Evolutionary conservation across 2,113 vertebrate genomes (phyloP).

Genomic region (Phodopus roborovskii): DNA sequence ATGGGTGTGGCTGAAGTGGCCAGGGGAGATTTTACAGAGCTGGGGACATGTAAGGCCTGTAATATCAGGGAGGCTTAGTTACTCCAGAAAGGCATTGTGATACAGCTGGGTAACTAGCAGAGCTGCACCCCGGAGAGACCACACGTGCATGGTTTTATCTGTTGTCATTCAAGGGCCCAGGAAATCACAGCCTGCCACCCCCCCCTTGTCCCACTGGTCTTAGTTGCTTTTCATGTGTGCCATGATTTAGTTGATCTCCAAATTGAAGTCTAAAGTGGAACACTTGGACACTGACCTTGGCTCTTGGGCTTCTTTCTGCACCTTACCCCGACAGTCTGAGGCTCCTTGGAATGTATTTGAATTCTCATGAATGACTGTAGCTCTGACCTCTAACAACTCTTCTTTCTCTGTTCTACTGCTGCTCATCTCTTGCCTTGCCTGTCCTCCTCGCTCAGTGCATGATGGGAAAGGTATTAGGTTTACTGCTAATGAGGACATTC

Average conservation of each 20-base stretch:
- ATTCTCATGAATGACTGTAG: slow-evolving; percentile 48
- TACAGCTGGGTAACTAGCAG: no score
- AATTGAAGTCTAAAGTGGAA: slow-evolving; percentile 3
- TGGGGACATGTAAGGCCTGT: not conserved
- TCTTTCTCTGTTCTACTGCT: slow-evolving; percentile 87
- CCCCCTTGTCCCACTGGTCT: not conserved
- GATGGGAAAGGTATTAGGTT: slow-evolving; percentile 98
- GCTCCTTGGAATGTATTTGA: slow-evolving; percentile 27
- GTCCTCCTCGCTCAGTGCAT: slow-evolving; percentile 93
- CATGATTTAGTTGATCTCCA: not conserved
- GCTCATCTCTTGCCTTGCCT: slow-evolving; percentile 89
- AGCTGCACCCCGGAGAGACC: not conserved
- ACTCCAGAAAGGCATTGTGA: not conserved
- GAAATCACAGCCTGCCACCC: slow-evolving; percentile 23
- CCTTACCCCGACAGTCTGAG: slow-evolving; percentile 13
- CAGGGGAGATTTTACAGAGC: slow-evolving; percentile 15
- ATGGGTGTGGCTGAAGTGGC: slow-evolving; percentile 25
- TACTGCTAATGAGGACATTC: slow-evolving; percentile 95
- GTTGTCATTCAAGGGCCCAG: slow-evolving; percentile 5
- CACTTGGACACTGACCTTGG: not conserved
- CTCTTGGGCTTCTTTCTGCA: slow-evolving; percentile 26
- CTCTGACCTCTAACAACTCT: slow-evolving; percentile 79
- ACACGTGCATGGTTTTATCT: not conserved
- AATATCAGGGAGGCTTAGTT: not conserved
- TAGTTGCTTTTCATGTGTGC: slow-evolving; percentile 1